phyloP scores from a whole-genome alignment of 37 sponge, comb jelly and placozoan species.

The Beroe forskalii region DNA sequence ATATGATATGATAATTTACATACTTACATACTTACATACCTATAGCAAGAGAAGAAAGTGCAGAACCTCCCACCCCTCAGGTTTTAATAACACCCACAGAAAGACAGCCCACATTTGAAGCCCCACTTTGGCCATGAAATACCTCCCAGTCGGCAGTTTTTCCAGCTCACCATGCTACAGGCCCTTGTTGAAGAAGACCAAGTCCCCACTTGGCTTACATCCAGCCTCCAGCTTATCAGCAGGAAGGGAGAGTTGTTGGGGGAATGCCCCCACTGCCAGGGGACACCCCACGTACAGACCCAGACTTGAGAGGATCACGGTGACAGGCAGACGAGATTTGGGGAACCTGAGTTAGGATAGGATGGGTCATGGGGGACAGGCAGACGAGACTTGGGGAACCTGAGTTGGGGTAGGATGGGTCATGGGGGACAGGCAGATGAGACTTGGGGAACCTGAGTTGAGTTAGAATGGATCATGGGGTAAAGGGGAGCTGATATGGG shows the following conservation, averaged over 20 bases:
- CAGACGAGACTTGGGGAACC: conserved; percentile 30
- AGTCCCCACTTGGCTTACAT: background rate
- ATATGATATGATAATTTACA: no score
- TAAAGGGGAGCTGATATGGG: no score
- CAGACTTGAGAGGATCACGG: conserved; percentile 27
- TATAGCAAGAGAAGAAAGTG: no score
- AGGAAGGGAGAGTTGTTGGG: background rate
- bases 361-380: no score
- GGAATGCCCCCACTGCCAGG: conserved; percentile 19
- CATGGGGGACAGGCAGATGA: background rate
- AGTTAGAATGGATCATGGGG: no score
- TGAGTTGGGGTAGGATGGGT: no score
- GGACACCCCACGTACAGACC: conserved; percentile 32
- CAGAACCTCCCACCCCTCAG: no score
- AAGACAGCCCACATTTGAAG: no score
- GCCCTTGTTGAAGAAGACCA: conserved; percentile 48
- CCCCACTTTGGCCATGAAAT: no score
- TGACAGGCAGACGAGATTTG: background rate
- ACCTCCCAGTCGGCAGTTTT: no score
- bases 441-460: conserved; percentile 22
- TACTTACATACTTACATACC: no score
- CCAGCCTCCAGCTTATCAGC: background rate
- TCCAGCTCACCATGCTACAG: background rate
- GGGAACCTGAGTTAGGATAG: conserved; percentile 53
- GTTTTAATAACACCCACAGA: no score